Percentiles rank a stretch among this genome's conserved stretches.
These are phyloP conservation scores for Chirona hameri DNA, from an alignment of 2,888 invertebrate species.

Conservation along the genomic window DNA sequence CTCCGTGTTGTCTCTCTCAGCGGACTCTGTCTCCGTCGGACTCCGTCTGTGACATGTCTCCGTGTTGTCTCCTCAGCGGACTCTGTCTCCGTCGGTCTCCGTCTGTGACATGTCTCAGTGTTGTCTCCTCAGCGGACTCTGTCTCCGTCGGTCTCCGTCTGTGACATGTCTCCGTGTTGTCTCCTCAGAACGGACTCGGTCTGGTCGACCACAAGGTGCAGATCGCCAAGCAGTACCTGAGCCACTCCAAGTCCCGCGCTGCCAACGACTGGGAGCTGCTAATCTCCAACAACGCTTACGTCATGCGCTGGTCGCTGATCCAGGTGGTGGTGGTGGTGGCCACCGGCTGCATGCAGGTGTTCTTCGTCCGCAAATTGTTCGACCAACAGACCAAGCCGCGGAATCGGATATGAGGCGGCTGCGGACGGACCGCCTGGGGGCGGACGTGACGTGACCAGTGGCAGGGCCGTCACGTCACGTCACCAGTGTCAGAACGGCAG, in stretches of 20 bases:
- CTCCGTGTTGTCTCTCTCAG: too few relatives aligned
- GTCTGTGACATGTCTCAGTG: too few relatives aligned
- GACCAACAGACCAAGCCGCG: constrained; percentile 50
- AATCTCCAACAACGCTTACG: constrained; percentile 75
- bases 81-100: too few relatives aligned
- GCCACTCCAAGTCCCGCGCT: constrained; percentile 50
- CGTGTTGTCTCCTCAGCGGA: too few relatives aligned
- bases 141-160: too few relatives aligned
- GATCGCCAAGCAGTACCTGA: constrained; percentile 36
- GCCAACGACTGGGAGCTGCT: constrained; percentile 77
- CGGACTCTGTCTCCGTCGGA: too few relatives aligned
- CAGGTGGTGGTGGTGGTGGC: constrained; percentile 78
- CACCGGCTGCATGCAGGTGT: constrained; percentile 76
- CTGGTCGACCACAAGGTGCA: constrained; percentile 28
- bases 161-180: not conserved
- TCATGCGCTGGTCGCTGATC: constrained; percentile 81
- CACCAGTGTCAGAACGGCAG: too few relatives aligned
- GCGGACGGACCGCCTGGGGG: too few relatives aligned
- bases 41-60: too few relatives aligned
- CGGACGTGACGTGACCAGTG: too few relatives aligned
- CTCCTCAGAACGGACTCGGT: constrained; percentile 2
- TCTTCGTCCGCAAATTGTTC: constrained; percentile 84
- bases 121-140: too few relatives aligned
- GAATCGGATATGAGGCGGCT: not conserved
- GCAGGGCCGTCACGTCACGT: too few relatives aligned